Evolutionary conservation across 2,888 invertebrate genomes (phyloP).

Genomic region (Drosophila setosimentum): DNA sequence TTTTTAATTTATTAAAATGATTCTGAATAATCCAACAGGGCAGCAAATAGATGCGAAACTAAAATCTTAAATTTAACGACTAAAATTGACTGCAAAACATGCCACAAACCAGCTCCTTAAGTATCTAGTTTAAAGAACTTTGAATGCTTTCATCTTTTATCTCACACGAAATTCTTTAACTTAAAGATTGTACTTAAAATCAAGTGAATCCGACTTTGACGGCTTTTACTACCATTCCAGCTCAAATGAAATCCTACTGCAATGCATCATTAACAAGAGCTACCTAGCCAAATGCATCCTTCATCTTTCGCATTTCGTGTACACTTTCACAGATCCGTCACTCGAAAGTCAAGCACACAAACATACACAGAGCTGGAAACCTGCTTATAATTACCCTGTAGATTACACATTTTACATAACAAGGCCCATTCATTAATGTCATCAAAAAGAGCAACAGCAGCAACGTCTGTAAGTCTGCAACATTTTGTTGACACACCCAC

Average conservation of each 20-base stretch:
- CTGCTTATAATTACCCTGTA: slow-evolving; percentile 76
- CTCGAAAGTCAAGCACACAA: slow-evolving; percentile 30
- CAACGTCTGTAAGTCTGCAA: slow-evolving; percentile 71
- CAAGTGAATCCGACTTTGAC: slow-evolving; percentile 2
- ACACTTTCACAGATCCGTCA: slow-evolving; percentile 27
- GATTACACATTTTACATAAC: slow-evolving; percentile 76
- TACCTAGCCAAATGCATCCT: slow-evolving; percentile 31
- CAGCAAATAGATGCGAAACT: background rate
- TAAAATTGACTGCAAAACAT: background rate
- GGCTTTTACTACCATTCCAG: background rate
- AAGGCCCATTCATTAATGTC: slow-evolving; percentile 79
- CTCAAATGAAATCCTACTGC: slow-evolving; percentile 29
- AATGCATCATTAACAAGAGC: slow-evolving; percentile 43
- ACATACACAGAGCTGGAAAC: slow-evolving; percentile 35
- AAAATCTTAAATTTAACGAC: background rate
- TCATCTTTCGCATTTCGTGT: slow-evolving; percentile 15
- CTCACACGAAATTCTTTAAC: background rate
- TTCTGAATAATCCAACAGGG: background rate
- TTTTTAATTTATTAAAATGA: slow-evolving; percentile 11
- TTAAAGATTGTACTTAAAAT: background rate
- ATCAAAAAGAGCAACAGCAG: slow-evolving; percentile 68
- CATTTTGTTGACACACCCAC: slow-evolving; percentile 73
- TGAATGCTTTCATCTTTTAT: slow-evolving; percentile 2
- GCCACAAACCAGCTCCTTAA: background rate
- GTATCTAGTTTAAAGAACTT: background rate